Percentiles rank a stretch among this genome's conserved stretches.
These are phyloP conservation scores for Phania funesta DNA, from an alignment of 2,888 invertebrate genomes.

Conservation along the genomic window DNA sequence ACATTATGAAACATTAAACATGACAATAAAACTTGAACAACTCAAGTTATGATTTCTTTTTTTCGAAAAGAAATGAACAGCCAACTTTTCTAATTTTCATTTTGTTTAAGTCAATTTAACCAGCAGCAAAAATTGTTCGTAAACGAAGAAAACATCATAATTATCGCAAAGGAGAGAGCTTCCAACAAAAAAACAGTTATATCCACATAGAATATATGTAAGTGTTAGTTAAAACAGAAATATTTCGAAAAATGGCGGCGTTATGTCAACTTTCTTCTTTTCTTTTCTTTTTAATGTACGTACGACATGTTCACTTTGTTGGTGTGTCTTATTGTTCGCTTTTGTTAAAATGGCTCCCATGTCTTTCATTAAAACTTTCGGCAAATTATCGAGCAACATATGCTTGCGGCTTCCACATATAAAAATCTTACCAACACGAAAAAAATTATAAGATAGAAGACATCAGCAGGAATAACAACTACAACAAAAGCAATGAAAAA, in stretches of 20 bases:
- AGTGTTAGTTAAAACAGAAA: background rate
- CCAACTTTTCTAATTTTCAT: conserved; percentile 35
- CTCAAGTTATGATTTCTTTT: background rate
- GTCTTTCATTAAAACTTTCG: conserved; percentile 81
- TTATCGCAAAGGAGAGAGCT: conserved; percentile 19
- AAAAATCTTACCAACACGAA: conserved; percentile 43
- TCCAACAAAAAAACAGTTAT: conserved; percentile 4
- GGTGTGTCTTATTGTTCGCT: conserved; percentile 13
- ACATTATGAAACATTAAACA: conserved; percentile 33
- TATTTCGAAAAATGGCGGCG: conserved; percentile 65
- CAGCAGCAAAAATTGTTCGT: conserved; percentile 14
- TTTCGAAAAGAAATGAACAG: conserved; percentile 10
- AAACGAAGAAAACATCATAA: conserved; percentile 25
- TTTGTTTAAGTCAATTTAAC: conserved; percentile 37
- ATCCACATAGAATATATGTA: background rate
- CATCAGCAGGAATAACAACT: conserved; percentile 26
- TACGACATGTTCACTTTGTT: conserved; percentile 19
- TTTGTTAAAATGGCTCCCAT: conserved; percentile 77
- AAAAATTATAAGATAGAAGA: background rate
- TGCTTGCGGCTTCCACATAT: conserved; percentile 76
- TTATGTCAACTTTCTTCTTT: conserved; percentile 45
- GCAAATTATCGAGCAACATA: conserved; percentile 81
- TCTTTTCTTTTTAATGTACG: background rate
- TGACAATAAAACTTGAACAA: conserved; percentile 15
- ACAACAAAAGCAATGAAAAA: conserved; percentile 24